Evolutionary conservation across 2,797 vertebrate species (phyloP), one percentile per base, ranked within the genome.

Genomic region (Mionectes olivaceus): DNA sequence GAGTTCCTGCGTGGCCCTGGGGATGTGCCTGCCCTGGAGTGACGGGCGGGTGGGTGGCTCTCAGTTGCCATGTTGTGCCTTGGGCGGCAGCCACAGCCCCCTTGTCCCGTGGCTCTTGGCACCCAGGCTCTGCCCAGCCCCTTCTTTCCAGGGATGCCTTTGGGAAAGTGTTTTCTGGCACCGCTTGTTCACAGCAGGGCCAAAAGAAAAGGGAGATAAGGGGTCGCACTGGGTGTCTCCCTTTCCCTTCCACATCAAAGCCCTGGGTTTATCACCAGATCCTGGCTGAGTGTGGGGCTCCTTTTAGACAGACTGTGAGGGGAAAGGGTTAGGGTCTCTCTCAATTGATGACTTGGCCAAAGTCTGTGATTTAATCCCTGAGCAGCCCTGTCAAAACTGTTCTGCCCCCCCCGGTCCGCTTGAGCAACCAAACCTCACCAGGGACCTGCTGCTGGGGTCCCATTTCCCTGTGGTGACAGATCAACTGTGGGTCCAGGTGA

Each of bases 171-270:
- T 71, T 85, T 91, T 83, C 90, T 81, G 47, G 27, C 80, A 28
- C 19, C 8, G 5, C 52, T 70, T 32, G 4, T 8, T 76, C 50
- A 5, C 63, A 37, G 64, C 63, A 47, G 39, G 52, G 25, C 1
- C 2, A 56, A 73, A n/a, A 49, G 55, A 35, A 19, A 47, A 77
- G 21, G 53, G 37, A 94, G 94, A 94, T 94, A 94, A 94, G 89
- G 44, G 22, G 17, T 35, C 4, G 49, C 35, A n/a, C 0, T 8
- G 68, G 23, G 44, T 0, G 5, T n/a, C 41, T 91, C 76, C 7
- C 50, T 71, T 44, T 81, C 18, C 28, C 49, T 70, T 52, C 25
- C 65, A 73, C 87, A 93, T 96, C 91, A 95, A 95, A 96, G 94
- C 52, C 22, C 41, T 0, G 7, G 0, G 2, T 39, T 96, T 91